Evolutionary conservation across 1,140 invertebrate species (phyloP), one percentile per base, ranked within the genome.

Genomic region (Pantala flavescens): DNA sequence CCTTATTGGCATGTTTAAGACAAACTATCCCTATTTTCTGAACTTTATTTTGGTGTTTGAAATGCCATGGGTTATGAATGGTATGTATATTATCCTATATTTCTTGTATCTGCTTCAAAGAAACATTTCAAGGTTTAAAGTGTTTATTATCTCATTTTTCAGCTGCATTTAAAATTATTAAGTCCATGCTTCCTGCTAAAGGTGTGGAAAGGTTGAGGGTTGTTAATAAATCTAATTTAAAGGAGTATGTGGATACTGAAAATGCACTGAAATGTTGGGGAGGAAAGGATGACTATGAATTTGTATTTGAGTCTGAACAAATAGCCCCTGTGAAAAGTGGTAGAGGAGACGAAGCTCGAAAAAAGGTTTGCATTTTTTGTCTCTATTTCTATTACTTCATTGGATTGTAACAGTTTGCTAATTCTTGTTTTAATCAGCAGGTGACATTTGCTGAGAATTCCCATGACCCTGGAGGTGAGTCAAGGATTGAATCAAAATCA

Each of bases 91-190:
- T 63, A 71, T 24, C 73, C 71, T 74, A 49, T 73, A 36, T 36
- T 36, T 36, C 23, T 70, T 24, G 74, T 16, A 23, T 75, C 28
- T 21, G 55, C 16, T 28, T 14, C n/a, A 19, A 19, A 21, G 63
- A 49, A 74, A 73, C 11, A 19, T 42, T 43, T 16, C 43, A 23
- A 28, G 10, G 7, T 11, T n/a, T 74, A 24, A 74, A 55, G n/a
- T 70, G 70, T 70, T 36, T 23, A n/a, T n/a, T 28, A 3, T 76
- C 77, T 77, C 79, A 77, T 77, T 76, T 86, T 85, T 70, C 79
- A 93, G 94, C 96, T 78, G 92, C 93, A 0, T 97, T 97, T 84
- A 97, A 93, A 84, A 87, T 98, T 71, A 93, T 98, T 63, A 98
- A 97, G 83, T 86, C 88, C 0, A 90, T 94, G 87, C 82, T 98